phyloP scores from a whole-genome alignment of 2,797 vertebrate species.

The Onychomys leucogaster region DNA sequence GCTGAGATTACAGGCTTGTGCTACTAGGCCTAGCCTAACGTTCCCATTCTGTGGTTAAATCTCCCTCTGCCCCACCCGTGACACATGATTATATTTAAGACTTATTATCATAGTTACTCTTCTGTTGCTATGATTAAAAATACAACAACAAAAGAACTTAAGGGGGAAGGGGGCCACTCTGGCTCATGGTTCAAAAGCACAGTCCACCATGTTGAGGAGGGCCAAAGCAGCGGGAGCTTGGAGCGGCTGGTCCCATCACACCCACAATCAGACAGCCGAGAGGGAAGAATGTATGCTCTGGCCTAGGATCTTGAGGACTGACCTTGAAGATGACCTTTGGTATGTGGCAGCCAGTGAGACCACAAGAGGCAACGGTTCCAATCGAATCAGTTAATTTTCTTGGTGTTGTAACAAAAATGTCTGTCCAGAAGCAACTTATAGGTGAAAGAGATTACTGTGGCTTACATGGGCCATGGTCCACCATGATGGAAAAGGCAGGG shows the following conservation, averaged over 20 bases:
- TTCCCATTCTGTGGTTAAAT: not conserved
- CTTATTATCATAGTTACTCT: not conserved
- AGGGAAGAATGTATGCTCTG: not conserved
- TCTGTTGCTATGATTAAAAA: not conserved
- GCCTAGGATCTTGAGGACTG: not conserved
- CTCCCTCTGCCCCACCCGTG: not conserved
- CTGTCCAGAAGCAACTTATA: not conserved
- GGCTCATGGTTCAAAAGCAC: not conserved
- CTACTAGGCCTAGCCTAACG: not conserved
- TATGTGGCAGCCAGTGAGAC: not conserved
- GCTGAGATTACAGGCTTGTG: not conserved
- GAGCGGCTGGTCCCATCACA: not conserved
- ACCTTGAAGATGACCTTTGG: not conserved
- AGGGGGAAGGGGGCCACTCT: not conserved
- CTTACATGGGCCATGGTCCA: not conserved
- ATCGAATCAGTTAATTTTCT: not conserved
- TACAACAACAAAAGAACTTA: not conserved
- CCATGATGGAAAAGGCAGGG: no score
- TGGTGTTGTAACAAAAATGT: not conserved
- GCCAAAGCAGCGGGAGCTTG: not conserved
- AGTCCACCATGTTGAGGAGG: not conserved
- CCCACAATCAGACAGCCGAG: no score
- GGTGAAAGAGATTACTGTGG: not conserved
- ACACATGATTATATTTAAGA: not conserved
- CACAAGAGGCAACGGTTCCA: not conserved